Conservation (phyloP, 2,888 invertebrate genomes). For the Troides aeacus region DNA sequence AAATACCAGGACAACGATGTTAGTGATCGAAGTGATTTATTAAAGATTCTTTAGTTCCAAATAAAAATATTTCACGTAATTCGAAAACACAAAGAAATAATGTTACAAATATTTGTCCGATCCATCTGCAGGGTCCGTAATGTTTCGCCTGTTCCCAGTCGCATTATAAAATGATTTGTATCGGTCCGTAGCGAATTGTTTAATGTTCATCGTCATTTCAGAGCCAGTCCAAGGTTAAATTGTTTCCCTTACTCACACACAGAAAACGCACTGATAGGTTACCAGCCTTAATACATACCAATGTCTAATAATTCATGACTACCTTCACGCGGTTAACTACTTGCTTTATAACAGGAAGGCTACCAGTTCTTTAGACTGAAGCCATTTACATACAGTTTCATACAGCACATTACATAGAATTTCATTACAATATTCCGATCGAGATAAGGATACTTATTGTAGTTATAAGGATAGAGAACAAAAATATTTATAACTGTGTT, state of each 20-base stretch:
- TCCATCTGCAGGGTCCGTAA: neutral
- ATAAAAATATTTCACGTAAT: neutral
- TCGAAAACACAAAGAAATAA: neutral
- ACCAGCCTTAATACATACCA: neutral
- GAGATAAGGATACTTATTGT: too few species aligned
- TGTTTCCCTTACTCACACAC: neutral
- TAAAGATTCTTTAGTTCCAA: neutral
- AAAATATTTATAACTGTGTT: too few species aligned
- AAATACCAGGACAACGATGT: too few species aligned
- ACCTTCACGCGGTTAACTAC: too few species aligned
- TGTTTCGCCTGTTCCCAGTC: neutral
- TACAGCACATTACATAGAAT: too few species aligned
- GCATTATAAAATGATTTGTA: conserved; percentile 25
- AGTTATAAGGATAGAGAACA: too few species aligned
- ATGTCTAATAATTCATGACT: neutral
- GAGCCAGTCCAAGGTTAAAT: neutral
- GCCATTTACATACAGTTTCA: too few species aligned
- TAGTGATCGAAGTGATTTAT: too few species aligned
- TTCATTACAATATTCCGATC: too few species aligned
- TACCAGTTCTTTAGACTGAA: too few species aligned
- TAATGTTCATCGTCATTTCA: conserved; percentile 9
- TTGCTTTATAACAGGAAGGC: too few species aligned
- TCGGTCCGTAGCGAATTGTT: conserved; percentile 22
- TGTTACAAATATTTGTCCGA: neutral
- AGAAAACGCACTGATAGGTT: neutral